Evolutionary conservation across 2,888 invertebrate genomes (phyloP).

Genomic region (Phytoseiulus persimilis): DNA sequence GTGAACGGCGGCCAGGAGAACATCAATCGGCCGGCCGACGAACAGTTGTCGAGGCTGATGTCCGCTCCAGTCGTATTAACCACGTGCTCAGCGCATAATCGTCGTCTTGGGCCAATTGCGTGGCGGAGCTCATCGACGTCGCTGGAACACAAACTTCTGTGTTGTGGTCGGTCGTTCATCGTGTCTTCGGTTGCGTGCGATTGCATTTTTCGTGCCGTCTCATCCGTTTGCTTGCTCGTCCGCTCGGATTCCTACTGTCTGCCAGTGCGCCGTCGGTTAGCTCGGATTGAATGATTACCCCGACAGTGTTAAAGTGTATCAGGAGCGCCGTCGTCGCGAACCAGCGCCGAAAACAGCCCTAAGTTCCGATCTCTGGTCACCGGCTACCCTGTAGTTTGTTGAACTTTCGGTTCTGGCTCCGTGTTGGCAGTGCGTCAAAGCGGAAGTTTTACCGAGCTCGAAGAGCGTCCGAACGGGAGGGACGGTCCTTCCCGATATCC

Average conservation of each 20-base stretch:
- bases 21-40: neutral
- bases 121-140: neutral
- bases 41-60: neutral
- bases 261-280: neutral
- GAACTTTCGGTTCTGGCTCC: neutral
- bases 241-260: neutral
- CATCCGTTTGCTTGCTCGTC: neutral
- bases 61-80: neutral
- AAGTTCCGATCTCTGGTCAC: neutral
- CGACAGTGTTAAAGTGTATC: neutral
- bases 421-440: no score
- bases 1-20: no score
- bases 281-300: slow-evolving; percentile 5
- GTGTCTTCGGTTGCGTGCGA: neutral
- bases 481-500: no score
- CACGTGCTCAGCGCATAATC: neutral
- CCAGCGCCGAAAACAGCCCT: neutral
- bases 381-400: neutral
- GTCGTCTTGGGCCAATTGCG: neutral
- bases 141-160: neutral
- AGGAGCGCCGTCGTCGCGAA: neutral
- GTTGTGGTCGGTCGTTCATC: neutral
- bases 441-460: no score
- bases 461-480: no score
- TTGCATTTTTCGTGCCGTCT: neutral